A percentile compares a stretch with the other conserved stretches of the same genome.
phyloP scores from a whole-genome alignment of 2,888 invertebrate genomes.

The Scrobipalpa costella region DNA sequence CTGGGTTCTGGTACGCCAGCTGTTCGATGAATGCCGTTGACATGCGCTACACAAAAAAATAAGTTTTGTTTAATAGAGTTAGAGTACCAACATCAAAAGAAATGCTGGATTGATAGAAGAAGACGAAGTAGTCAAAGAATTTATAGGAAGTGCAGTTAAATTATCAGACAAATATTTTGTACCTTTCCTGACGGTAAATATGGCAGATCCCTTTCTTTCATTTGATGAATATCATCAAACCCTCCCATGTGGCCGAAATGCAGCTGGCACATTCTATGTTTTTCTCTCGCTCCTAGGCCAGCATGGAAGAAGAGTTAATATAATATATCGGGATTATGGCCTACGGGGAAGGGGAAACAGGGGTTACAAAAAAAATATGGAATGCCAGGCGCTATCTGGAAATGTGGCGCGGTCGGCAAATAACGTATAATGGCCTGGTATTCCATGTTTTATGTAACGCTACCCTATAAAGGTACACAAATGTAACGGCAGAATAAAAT shows the following conservation, averaged over 20 bases:
- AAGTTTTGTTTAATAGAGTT: too few relatives aligned
- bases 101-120: not conserved
- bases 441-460: slow-evolving; percentile 20
- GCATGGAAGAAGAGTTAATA: too few relatives aligned
- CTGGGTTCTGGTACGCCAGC: slow-evolving; percentile 73
- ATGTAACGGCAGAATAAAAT: slow-evolving; percentile 10
- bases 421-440: slow-evolving; percentile 13
- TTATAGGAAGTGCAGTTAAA: not conserved
- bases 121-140: not conserved
- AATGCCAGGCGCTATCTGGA: slow-evolving; percentile 24
- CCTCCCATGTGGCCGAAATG: slow-evolving; percentile 92
- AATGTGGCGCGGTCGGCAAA: slow-evolving; percentile 8
- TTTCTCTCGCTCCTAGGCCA: too few relatives aligned
- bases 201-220: slow-evolving; percentile 75
- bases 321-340: slow-evolving; percentile 42
- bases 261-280: too few relatives aligned
- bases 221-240: slow-evolving; percentile 73
- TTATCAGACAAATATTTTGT: slow-evolving; percentile 26
- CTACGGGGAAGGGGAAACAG: slow-evolving; percentile 23
- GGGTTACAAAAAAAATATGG: slow-evolving; percentile 32
- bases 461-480: slow-evolving; percentile 17
- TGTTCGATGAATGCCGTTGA: slow-evolving; percentile 77
- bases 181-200: slow-evolving; percentile 77
- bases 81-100: too few relatives aligned
- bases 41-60: slow-evolving; percentile 65